phyloP scores from a whole-genome alignment of 2,888 invertebrate genomes.

The Rhamnusium bicolor region DNA sequence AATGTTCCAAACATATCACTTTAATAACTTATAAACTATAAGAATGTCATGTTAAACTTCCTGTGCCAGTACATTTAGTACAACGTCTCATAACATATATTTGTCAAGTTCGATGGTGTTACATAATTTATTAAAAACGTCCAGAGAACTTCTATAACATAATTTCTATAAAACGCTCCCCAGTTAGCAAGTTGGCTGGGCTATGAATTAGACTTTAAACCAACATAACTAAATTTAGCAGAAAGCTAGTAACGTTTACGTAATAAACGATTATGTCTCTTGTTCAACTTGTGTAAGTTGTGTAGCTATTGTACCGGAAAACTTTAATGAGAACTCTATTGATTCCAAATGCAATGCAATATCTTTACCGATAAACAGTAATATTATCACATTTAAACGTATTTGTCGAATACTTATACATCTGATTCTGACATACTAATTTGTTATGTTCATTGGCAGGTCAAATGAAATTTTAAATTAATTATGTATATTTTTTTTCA shows the following conservation, averaged over 20 bases:
- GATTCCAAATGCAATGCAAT: conserved; percentile 40
- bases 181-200: conserved; percentile 46
- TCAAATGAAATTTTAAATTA: too few species aligned
- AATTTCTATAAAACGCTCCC: conserved; percentile 43
- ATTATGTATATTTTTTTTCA: too few species aligned
- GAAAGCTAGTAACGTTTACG: conserved; percentile 44
- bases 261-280: conserved; percentile 54
- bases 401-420: neutral
- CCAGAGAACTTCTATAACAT: conserved; percentile 35
- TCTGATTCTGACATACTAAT: too few species aligned
- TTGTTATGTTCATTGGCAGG: too few species aligned
- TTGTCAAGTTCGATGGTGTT: conserved; percentile 36
- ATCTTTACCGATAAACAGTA: conserved; percentile 11
- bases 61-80: neutral
- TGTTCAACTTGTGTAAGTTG: conserved; percentile 51
- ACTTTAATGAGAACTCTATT: conserved; percentile 47
- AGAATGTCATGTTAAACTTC: neutral
- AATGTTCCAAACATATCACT: too few species aligned
- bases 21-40: too few species aligned
- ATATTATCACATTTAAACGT: neutral
- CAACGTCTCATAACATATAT: conserved; percentile 34
- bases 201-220: conserved; percentile 50
- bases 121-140: conserved; percentile 45
- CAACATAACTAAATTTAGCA: conserved; percentile 51
- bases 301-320: conserved; percentile 43